Conservation (phyloP, 2,797 vertebrate species). For the Neomorphus geoffroyi region DNA sequence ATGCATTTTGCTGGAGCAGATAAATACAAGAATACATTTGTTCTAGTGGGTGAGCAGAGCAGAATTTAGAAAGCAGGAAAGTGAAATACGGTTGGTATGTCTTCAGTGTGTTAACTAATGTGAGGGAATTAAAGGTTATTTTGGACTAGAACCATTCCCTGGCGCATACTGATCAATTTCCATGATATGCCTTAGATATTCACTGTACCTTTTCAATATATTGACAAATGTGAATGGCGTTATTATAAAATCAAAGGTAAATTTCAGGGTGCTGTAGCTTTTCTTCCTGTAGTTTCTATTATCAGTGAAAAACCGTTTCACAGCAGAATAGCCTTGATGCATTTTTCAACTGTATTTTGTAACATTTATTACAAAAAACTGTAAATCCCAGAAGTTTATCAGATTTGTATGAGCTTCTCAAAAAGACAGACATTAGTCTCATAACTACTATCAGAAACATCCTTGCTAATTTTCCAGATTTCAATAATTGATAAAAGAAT, state of each 20-base stretch:
- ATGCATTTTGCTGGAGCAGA: not conserved
- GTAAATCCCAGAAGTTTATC: not conserved
- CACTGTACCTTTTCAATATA: not conserved
- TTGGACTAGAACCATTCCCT: not conserved
- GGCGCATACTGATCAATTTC: not conserved
- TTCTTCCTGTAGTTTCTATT: constrained; percentile 8
- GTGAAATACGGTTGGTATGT: not conserved
- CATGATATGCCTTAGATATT: not conserved
- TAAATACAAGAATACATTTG: not conserved
- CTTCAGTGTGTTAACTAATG: not conserved
- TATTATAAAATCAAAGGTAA: not conserved
- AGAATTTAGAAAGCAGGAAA: not conserved
- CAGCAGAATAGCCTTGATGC: not conserved
- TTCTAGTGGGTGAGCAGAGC: not conserved
- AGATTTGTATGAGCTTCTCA: not conserved
- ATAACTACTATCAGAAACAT: constrained; percentile 16
- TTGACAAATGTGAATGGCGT: not conserved
- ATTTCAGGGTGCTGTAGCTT: not conserved
- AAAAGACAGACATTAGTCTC: constrained; percentile 14
- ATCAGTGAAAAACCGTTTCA: not conserved
- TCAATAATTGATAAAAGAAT: constrained; percentile 13
- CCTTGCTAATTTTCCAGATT: not conserved
- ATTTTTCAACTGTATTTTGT: constrained; percentile 5
- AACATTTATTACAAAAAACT: constrained; percentile 34
- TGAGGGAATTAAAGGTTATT: not conserved